Evolutionary conservation across 2,888 invertebrate genomes (phyloP).

Genomic region (Acronicta aceris): DNA sequence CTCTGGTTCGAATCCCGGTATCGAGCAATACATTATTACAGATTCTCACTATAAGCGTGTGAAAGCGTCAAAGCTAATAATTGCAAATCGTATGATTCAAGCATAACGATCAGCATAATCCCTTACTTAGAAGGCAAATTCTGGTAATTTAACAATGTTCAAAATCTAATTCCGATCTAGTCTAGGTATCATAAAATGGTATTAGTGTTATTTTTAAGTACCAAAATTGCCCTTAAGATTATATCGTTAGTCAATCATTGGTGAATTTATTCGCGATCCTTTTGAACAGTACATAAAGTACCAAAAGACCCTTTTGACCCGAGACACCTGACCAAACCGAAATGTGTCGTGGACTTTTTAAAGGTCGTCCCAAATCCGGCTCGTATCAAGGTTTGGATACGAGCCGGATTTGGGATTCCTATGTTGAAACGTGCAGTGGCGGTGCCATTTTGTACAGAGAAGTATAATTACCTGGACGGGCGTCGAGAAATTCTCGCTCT

Average conservation of each 20-base stretch:
- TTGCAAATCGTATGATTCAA: not conserved
- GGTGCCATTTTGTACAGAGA: slow-evolving; percentile 30
- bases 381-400: slow-evolving; percentile 50
- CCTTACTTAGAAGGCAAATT: not conserved
- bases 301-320: slow-evolving; percentile 28
- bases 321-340: slow-evolving; percentile 52
- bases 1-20: not conserved
- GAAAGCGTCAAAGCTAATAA: not conserved
- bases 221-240: slow-evolving; percentile 1
- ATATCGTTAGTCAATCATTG: slow-evolving; percentile 24
- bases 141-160: no score
- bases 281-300: slow-evolving; percentile 13
- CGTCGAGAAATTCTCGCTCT: slow-evolving; percentile 8
- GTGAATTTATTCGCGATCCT: slow-evolving; percentile 9
- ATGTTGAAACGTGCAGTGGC: slow-evolving; percentile 31
- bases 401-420: slow-evolving; percentile 38
- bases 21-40: not conserved
- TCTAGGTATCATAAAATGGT: no score
- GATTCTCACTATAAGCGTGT: not conserved
- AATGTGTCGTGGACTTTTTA: slow-evolving; percentile 57
- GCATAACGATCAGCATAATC: slow-evolving; percentile 1
- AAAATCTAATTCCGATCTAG: no score
- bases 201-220: no score
- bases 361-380: no score
- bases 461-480: slow-evolving; percentile 15